Percentiles rank a stretch among this genome's conserved stretches.
These are phyloP conservation scores for Aplodontia rufa DNA, from an alignment of 2,113 vertebrate genomes.

Conservation along the genomic window DNA sequence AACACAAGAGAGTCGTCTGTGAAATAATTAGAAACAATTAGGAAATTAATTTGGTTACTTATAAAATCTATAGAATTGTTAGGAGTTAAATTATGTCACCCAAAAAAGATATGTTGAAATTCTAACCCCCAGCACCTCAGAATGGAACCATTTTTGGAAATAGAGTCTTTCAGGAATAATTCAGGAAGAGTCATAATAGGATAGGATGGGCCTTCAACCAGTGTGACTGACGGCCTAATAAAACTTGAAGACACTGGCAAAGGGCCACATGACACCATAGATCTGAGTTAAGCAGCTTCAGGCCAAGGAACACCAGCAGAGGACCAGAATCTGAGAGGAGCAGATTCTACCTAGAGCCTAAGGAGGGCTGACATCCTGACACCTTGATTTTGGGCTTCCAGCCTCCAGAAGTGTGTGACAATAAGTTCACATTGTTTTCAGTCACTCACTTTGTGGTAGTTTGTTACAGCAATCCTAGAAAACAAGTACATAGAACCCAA, in stretches of 20 bases:
- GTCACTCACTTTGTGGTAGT: background rate
- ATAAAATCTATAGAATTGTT: background rate
- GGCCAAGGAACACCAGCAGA: background rate
- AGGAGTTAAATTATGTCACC: background rate
- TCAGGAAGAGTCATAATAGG: background rate
- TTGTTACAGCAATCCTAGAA: background rate
- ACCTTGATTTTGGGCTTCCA: background rate
- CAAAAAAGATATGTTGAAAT: background rate
- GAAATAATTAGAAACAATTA: slow-evolving; percentile 12
- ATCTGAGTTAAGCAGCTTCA: background rate
- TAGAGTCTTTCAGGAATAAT: background rate
- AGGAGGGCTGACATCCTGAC: background rate
- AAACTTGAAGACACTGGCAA: background rate
- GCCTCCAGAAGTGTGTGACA: background rate
- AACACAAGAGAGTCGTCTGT: background rate
- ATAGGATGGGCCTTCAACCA: background rate
- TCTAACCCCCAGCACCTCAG: background rate
- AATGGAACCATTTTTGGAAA: background rate
- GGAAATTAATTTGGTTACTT: background rate
- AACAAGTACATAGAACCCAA: background rate
- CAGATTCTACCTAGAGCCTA: background rate
- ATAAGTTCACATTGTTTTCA: background rate
- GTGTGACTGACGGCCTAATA: background rate
- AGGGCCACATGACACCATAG: background rate
- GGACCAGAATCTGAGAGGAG: background rate